Conservation (phyloP, 2,888 invertebrate genomes). For the Euproctis similis region DNA sequence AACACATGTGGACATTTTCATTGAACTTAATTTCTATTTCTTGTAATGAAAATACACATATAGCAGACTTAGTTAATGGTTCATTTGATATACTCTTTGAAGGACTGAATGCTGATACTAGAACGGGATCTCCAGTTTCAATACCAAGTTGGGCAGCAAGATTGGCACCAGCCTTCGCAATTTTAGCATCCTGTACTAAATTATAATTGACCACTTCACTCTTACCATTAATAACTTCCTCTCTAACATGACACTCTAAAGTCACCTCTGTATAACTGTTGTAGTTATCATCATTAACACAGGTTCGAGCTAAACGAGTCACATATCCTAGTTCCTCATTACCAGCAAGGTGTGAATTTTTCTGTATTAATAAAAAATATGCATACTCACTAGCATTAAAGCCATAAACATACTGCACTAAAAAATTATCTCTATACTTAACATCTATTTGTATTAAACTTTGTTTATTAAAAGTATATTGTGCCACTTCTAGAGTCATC, state of each 20-base stretch:
- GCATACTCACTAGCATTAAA: conserved; percentile 96
- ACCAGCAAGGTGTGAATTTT: conserved; percentile 90
- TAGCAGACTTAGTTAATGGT: conserved; percentile 87
- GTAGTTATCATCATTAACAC: conserved; percentile 95
- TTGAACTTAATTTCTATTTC: conserved; percentile 95
- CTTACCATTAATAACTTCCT: conserved; percentile 72
- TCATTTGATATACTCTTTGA: conserved; percentile 91
- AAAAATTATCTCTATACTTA: conserved; percentile 94
- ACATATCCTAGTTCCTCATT: conserved; percentile 94
- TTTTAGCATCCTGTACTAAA: conserved; percentile 93
- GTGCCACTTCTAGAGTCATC: conserved; percentile 85
- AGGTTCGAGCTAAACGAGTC: conserved; percentile 92
- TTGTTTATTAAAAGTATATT: conserved; percentile 89
- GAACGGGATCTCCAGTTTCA: conserved; percentile 84
- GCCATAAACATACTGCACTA: conserved; percentile 97
- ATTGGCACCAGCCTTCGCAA: conserved; percentile 88
- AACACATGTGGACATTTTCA: conserved; percentile 98
- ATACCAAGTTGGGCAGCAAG: conserved; percentile 88
- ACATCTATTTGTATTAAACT: conserved; percentile 92
- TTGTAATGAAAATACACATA: conserved; percentile 94
- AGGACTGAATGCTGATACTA: conserved; percentile 93
- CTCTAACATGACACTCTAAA: conserved; percentile 85
- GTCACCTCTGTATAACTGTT: conserved; percentile 98
- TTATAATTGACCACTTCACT: conserved; percentile 83
- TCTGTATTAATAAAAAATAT: conserved; percentile 96